Conservation (phyloP, 2,888 invertebrate species). For the Gandaritis pyraliata region DNA sequence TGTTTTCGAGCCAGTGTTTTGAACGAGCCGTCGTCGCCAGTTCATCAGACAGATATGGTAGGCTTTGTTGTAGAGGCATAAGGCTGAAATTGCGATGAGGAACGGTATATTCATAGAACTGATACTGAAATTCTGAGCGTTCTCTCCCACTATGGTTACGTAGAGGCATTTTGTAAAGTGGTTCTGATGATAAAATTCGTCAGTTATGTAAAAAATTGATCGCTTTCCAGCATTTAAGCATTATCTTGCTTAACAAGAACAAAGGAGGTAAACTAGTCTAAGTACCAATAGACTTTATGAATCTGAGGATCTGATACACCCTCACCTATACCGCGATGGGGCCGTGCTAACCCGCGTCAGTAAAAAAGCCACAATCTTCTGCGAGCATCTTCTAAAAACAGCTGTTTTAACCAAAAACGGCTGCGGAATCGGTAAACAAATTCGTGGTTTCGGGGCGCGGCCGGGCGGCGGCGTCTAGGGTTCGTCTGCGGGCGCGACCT, state of each 20-base stretch:
- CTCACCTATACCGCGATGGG: background rate
- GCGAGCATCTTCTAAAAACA: conserved; percentile 36
- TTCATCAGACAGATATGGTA: conserved; percentile 41
- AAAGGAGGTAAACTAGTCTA: background rate
- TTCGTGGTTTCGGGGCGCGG: conserved; percentile 50
- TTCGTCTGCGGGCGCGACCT: conserved; percentile 82
- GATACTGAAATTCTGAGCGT: conserved; percentile 44
- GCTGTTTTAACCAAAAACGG: conserved; percentile 39
- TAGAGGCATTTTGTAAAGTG: conserved; percentile 17
- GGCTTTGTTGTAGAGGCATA: conserved; percentile 42
- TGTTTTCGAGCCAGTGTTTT: conserved; percentile 63
- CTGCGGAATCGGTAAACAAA: conserved; percentile 43
- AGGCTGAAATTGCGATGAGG: conserved; percentile 43
- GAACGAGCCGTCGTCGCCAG: conserved; percentile 52
- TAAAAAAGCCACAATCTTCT: background rate
- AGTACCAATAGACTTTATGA: background rate
- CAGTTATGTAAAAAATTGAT: conserved; percentile 11
- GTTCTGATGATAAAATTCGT: conserved; percentile 25
- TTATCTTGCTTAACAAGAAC: conserved; percentile 4
- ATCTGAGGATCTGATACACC: background rate
- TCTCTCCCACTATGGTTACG: conserved; percentile 29
- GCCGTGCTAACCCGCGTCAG: background rate
- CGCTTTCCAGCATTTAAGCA: conserved; percentile 9
- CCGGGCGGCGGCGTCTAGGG: conserved; percentile 75
- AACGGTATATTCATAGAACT: conserved; percentile 46